phyloP scores from a whole-genome alignment of 2,113 vertebrate genomes.

The Xenopus borealis region DNA sequence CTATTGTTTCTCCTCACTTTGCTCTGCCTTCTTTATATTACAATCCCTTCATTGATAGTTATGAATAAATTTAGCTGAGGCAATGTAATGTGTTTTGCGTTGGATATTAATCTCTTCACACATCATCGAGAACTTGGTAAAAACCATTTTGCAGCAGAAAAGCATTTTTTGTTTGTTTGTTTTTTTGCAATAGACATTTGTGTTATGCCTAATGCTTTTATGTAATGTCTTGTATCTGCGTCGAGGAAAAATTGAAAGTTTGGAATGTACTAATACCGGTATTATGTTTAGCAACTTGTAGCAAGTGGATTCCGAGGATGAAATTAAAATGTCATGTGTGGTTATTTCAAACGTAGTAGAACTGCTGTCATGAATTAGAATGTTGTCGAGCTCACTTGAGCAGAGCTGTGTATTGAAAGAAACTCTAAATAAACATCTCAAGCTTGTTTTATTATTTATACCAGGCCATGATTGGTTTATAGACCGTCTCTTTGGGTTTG shows the following conservation, averaged over 20 bases:
- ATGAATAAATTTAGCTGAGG: slow-evolving; percentile 30
- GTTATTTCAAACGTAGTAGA: slow-evolving; percentile 30
- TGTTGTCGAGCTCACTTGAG: slow-evolving; percentile 28
- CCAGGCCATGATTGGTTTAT: no score
- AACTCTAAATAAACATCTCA: no score
- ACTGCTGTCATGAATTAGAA: slow-evolving; percentile 35
- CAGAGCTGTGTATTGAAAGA: neutral
- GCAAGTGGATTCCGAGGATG: slow-evolving; percentile 26
- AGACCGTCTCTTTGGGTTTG: no score
- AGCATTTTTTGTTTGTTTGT: slow-evolving; percentile 5
- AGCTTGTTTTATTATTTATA: slow-evolving; percentile 6
- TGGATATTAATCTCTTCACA: slow-evolving; percentile 44
- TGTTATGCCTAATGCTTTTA: slow-evolving; percentile 34
- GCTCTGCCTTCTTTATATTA: slow-evolving; percentile 44
- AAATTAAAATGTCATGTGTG: slow-evolving; percentile 42
- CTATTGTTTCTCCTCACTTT: slow-evolving; percentile 45
- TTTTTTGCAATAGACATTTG: slow-evolving; percentile 17
- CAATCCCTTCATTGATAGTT: slow-evolving; percentile 16
- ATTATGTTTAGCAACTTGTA: slow-evolving; percentile 37
- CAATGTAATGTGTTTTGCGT: slow-evolving; percentile 33
- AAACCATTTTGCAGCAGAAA: slow-evolving; percentile 26
- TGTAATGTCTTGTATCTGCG: slow-evolving; percentile 37
- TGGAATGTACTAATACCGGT: slow-evolving; percentile 22
- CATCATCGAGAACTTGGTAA: slow-evolving; percentile 36
- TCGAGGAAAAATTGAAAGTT: slow-evolving; percentile 34